Evolutionary conservation across 1,140 invertebrate species (phyloP).

Genomic region (Euwallacea similis): DNA sequence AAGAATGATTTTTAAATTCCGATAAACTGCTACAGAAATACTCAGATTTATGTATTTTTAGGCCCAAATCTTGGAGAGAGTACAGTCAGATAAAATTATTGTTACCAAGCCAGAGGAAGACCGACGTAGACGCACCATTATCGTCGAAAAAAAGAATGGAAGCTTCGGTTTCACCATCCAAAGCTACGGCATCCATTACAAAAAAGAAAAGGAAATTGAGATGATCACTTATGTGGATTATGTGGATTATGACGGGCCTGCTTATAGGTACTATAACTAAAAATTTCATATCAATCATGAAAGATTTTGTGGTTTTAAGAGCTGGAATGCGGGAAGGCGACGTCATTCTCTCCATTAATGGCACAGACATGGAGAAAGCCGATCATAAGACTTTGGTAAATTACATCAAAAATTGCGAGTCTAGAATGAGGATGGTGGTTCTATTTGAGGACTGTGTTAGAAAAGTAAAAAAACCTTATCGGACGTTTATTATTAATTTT

Average conservation of each 20-base stretch:
- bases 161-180: slow-evolving; percentile 92
- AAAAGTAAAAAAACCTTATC: slow-evolving; percentile 64
- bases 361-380: slow-evolving; percentile 86
- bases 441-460: slow-evolving; percentile 93
- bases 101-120: slow-evolving; percentile 80
- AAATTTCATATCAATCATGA: not conserved
- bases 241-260: slow-evolving; percentile 89
- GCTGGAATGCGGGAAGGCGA: slow-evolving; percentile 93
- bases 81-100: slow-evolving; percentile 78
- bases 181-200: slow-evolving; percentile 95
- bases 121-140: slow-evolving; percentile 80
- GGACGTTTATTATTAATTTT: not conserved
- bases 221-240: slow-evolving; percentile 96
- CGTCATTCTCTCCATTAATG: slow-evolving; percentile 93
- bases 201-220: slow-evolving; percentile 85
- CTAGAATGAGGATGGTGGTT: slow-evolving; percentile 91
- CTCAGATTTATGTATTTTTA: slow-evolving; percentile 29
- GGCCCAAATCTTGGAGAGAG: slow-evolving; percentile 73
- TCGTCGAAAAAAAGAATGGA: slow-evolving; percentile 88
- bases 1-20: too few species aligned
- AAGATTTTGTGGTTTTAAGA: slow-evolving; percentile 42
- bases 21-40: too few species aligned
- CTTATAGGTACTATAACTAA: slow-evolving; percentile 59
- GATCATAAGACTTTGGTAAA: slow-evolving; percentile 89
- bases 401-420: slow-evolving; percentile 87